phyloP scores from a whole-genome alignment of 2,113 vertebrate species.

The Microcebus jonahi region DNA sequence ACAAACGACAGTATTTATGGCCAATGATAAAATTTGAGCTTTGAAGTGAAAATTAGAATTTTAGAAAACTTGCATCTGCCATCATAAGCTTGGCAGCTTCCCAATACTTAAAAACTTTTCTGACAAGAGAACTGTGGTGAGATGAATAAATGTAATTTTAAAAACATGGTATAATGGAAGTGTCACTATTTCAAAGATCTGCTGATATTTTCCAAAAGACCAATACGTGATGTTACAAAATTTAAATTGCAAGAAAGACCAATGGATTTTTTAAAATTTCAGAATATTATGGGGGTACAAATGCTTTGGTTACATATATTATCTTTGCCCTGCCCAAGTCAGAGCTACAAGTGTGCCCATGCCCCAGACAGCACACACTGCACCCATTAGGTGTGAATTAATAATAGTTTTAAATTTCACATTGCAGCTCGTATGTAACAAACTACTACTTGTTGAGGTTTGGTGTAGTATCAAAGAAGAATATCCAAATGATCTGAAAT shows the following conservation, averaged over 20 bases:
- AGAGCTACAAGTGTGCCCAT: too few relatives aligned
- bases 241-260: neutral
- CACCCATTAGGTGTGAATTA: too few relatives aligned
- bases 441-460: neutral
- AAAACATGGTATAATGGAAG: neutral
- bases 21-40: neutral
- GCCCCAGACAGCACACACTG: too few relatives aligned
- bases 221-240: neutral
- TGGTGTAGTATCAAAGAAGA: neutral
- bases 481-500: neutral
- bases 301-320: too few relatives aligned
- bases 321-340: too few relatives aligned
- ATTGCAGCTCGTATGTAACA: neutral
- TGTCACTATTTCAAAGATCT: slow-evolving; percentile 12
- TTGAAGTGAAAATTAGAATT: slow-evolving; percentile 12
- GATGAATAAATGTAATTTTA: neutral
- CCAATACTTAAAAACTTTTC: neutral
- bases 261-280: neutral
- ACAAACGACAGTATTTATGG: neutral
- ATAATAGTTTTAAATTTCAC: neutral
- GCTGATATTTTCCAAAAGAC: neutral
- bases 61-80: neutral
- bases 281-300: too few relatives aligned
- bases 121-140: neutral
- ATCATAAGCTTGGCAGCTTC: neutral